Evolutionary conservation across 1,140 invertebrate genomes (phyloP).

Genomic region (Megathymus violae): DNA sequence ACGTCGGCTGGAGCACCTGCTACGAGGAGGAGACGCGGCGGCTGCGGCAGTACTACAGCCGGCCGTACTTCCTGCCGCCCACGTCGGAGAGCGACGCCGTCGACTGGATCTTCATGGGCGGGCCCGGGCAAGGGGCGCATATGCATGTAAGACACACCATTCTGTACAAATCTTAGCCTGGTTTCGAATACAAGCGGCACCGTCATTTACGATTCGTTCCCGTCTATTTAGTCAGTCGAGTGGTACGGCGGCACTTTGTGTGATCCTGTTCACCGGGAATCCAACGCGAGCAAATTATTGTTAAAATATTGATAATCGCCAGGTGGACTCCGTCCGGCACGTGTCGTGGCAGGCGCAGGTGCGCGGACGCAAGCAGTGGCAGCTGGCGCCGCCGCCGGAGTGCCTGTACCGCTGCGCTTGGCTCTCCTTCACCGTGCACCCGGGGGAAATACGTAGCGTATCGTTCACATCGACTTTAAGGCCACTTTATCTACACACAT

Average conservation of each 20-base stretch:
- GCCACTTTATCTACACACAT: too few species aligned
- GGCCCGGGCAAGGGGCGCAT: slow-evolving; percentile 94
- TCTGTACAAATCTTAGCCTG: neutral
- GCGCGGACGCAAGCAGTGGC: slow-evolving; percentile 93
- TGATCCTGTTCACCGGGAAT: too few species aligned
- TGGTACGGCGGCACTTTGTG: too few species aligned
- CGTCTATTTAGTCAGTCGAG: too few species aligned
- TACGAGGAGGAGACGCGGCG: slow-evolving; percentile 90
- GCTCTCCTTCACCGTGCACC: slow-evolving; percentile 89
- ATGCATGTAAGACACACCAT: slow-evolving; percentile 92
- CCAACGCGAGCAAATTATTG: too few species aligned
- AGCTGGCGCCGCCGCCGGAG: slow-evolving; percentile 93
- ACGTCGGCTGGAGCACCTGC: slow-evolving; percentile 98
- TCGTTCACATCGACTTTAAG: too few species aligned
- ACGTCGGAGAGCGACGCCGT: slow-evolving; percentile 92
- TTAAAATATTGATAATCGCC: slow-evolving; percentile 31
- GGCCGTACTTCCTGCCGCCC: slow-evolving; percentile 94
- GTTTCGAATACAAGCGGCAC: neutral
- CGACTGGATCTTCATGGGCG: slow-evolving; percentile 99
- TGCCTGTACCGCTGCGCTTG: slow-evolving; percentile 90
- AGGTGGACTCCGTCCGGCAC: slow-evolving; percentile 95
- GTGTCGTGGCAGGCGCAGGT: slow-evolving; percentile 98
- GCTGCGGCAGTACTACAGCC: slow-evolving; percentile 91
- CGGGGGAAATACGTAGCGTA: slow-evolving; percentile 94
- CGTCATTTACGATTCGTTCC: too few species aligned